These are phyloP conservation scores for Andrena fulva DNA, from an alignment of 2,888 invertebrate species.

Conservation along the genomic window DNA sequence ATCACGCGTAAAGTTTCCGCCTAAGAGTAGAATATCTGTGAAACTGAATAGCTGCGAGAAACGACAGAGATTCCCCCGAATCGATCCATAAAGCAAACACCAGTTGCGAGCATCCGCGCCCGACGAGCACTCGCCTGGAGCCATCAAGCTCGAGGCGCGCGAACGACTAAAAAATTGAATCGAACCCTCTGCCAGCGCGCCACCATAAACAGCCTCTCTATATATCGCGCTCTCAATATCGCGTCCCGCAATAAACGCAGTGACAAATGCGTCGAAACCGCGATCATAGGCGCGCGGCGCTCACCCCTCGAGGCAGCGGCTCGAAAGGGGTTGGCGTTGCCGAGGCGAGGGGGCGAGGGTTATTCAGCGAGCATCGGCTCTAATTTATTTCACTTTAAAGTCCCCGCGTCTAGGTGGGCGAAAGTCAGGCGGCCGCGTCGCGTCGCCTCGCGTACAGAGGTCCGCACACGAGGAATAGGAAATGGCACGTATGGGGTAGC, in stretches of 20 bases:
- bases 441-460: slow-evolving; percentile 12
- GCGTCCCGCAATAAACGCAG: slow-evolving; percentile 64
- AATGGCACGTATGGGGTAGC: slow-evolving; percentile 66
- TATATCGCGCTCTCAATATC: slow-evolving; percentile 57
- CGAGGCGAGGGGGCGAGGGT: slow-evolving; percentile 13
- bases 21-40: no score
- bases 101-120: slow-evolving; percentile 19
- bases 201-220: slow-evolving; percentile 33
- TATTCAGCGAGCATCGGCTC: slow-evolving; percentile 53
- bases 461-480: slow-evolving; percentile 52
- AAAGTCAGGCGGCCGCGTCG: slow-evolving; percentile 60
- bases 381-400: slow-evolving; percentile 83
- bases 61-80: background rate
- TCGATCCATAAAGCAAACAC: slow-evolving; percentile 14
- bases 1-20: no score
- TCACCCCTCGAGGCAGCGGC: slow-evolving; percentile 1
- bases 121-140: background rate
- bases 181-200: slow-evolving; percentile 11
- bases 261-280: slow-evolving; percentile 72
- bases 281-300: slow-evolving; percentile 50
- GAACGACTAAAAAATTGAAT: slow-evolving; percentile 55
- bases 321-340: slow-evolving; percentile 39
- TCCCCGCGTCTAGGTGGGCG: slow-evolving; percentile 71
- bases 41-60: background rate
- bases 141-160: background rate